Conservation (phyloP, 2,797 vertebrate species). For the Corythornis leucogaster region DNA sequence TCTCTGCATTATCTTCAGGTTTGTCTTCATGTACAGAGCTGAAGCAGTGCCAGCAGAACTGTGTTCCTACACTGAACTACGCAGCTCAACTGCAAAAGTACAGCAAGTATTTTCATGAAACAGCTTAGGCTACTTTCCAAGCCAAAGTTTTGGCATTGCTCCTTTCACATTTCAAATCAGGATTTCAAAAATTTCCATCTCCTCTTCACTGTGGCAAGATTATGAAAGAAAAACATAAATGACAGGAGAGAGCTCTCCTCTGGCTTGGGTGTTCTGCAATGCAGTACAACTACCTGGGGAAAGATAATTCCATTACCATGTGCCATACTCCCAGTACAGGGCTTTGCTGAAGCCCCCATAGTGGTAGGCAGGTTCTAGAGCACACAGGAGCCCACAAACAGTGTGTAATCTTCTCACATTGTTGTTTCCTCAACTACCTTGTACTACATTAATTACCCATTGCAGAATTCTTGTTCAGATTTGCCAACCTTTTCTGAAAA, state of each 20-base stretch:
- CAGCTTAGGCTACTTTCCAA: neutral
- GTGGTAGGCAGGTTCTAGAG: neutral
- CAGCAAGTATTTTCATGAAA: neutral
- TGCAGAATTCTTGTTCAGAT: neutral
- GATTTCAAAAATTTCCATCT: neutral
- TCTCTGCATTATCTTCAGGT: neutral
- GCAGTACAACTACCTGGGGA: neutral
- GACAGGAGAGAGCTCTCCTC: neutral
- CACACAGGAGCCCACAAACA: too few relatives aligned
- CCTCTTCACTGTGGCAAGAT: neutral
- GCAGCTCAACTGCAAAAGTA: neutral
- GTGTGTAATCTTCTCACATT: neutral
- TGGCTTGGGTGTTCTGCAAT: neutral
- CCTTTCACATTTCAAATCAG: neutral
- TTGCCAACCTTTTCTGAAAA: neutral
- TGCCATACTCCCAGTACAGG: fast-evolving
- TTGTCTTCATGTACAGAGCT: neutral
- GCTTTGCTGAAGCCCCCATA: neutral
- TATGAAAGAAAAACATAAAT: neutral
- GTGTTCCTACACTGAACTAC: neutral
- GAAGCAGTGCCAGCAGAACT: neutral
- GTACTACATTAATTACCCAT: neutral
- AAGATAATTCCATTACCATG: neutral
- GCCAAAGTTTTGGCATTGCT: neutral
- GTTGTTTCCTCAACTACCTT: neutral